A percentile compares a stretch with the other conserved stretches of the same genome.
Evolutionary conservation across 2,888 invertebrate genomes (phyloP).

Genomic region (Trachelus stipa): DNA sequence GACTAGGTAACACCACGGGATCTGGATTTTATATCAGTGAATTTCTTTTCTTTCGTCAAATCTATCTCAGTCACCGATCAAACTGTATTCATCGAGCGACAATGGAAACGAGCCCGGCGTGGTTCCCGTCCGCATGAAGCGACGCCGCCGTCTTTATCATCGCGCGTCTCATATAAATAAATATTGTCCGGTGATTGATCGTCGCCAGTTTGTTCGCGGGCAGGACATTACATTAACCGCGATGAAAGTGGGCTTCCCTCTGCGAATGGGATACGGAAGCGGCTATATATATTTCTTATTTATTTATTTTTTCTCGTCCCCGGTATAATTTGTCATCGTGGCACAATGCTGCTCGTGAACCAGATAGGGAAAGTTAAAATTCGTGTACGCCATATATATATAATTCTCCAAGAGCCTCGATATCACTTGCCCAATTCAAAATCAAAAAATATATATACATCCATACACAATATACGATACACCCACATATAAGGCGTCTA

Average conservation of each 20-base stretch:
- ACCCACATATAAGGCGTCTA: neutral
- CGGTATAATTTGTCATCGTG: constrained; percentile 55
- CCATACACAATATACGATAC: too few species aligned
- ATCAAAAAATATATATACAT: neutral
- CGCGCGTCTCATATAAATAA: constrained; percentile 54
- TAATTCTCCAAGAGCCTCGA: constrained; percentile 38
- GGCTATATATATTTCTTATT: constrained; percentile 5
- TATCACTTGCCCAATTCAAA: neutral
- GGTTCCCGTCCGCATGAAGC: constrained; percentile 9
- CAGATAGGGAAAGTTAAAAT: constrained; percentile 45
- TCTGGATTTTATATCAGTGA: neutral
- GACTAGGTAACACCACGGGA: neutral
- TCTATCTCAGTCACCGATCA: constrained; percentile 33
- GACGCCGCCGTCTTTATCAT: constrained; percentile 30
- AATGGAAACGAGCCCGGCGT: constrained; percentile 30
- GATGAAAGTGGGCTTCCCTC: constrained; percentile 24
- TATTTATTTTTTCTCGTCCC: constrained; percentile 42
- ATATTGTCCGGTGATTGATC: constrained; percentile 61
- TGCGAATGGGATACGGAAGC: neutral
- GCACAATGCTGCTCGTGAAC: constrained; percentile 41
- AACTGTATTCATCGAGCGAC: constrained; percentile 34
- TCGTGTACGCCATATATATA: constrained; percentile 37
- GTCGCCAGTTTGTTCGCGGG: constrained; percentile 39
- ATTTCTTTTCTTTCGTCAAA: constrained; percentile 15
- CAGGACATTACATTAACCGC: constrained; percentile 48